Evolutionary conservation across 2,888 invertebrate species (phyloP).

Genomic region (Arrhopalites spinosus): DNA sequence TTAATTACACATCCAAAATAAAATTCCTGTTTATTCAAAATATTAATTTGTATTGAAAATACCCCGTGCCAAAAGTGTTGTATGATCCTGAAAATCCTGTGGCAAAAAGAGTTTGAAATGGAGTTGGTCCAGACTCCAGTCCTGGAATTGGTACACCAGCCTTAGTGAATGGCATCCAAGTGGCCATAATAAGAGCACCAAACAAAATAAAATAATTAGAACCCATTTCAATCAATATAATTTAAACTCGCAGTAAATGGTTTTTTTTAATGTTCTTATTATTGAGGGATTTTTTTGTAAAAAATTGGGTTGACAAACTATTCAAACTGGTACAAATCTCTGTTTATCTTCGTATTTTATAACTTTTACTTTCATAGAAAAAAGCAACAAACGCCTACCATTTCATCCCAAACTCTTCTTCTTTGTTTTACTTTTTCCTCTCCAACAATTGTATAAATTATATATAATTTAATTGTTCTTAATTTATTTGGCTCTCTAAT

Average conservation of each 20-base stretch:
- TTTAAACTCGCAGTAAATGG: too few species aligned
- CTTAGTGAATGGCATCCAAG: conserved; percentile 16
- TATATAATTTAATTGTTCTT: not conserved
- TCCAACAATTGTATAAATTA: not conserved
- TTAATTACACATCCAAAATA: not conserved
- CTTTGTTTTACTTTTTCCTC: too few species aligned
- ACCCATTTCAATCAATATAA: not conserved
- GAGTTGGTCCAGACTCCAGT: conserved; percentile 49
- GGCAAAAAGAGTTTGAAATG: conserved; percentile 52
- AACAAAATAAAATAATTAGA: not conserved
- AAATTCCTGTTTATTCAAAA: too few species aligned
- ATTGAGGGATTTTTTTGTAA: too few species aligned
- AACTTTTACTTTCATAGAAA: too few species aligned
- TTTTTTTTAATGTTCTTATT: not conserved
- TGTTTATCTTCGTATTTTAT: too few species aligned
- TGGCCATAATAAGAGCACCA: not conserved
- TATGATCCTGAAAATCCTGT: conserved; percentile 53
- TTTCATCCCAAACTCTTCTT: too few species aligned
- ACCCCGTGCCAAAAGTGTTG: conserved; percentile 55
- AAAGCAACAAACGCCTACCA: too few species aligned
- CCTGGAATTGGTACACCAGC: conserved; percentile 47
- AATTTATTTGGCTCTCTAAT: too few species aligned
- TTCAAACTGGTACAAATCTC: too few species aligned
- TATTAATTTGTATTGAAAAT: too few species aligned
- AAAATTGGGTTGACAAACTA: too few species aligned